phyloP scores from a whole-genome alignment of 2,113 vertebrate genomes.

The Todiramphus chloris region DNA sequence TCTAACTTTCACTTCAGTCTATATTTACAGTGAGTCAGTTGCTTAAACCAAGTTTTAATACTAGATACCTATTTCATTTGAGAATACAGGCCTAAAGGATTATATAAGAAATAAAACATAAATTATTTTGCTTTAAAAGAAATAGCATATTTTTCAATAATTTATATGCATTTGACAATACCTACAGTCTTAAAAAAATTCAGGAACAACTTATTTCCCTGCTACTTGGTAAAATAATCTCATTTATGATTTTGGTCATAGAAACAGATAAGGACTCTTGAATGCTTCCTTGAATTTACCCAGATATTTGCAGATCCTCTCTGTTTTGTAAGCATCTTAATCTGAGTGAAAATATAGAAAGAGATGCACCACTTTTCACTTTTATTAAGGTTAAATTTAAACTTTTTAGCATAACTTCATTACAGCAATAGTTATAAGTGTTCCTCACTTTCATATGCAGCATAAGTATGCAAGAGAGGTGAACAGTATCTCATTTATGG shows the following conservation, averaged over 20 bases:
- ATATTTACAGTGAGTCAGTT: background rate
- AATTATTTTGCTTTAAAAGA: background rate
- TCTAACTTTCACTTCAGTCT: background rate
- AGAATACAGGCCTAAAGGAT: background rate
- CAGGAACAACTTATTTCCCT: background rate
- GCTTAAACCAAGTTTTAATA: background rate
- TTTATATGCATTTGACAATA: background rate
- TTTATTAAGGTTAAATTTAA: constrained; percentile 19
- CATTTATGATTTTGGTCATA: background rate
- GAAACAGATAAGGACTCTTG: background rate
- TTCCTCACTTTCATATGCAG: background rate
- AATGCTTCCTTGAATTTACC: background rate
- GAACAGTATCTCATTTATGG: background rate
- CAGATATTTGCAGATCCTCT: background rate
- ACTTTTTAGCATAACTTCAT: background rate
- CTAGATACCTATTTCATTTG: background rate
- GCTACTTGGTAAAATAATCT: background rate
- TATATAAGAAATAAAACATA: background rate
- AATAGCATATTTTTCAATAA: background rate
- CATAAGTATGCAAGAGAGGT: background rate
- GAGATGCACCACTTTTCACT: background rate
- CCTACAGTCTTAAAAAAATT: background rate
- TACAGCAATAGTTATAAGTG: background rate
- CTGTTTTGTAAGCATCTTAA: background rate
- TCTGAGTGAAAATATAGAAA: background rate